Base-by-base conservation (phyloP, 2,888 invertebrate genomes). In the Hydroisotoma schaefferi region DNA sequence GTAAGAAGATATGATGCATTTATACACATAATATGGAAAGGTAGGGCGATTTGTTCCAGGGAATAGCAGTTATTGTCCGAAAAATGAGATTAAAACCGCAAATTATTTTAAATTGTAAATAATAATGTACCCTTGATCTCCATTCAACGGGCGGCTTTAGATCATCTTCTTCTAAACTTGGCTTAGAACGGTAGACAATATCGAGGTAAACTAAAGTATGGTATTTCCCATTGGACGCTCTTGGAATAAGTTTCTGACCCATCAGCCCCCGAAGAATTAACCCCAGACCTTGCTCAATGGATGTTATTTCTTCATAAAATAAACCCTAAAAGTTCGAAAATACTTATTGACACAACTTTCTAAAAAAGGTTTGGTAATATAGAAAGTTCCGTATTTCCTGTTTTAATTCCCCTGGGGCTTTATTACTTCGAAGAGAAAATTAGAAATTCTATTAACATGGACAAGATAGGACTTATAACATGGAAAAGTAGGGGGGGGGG, bases 191-290 rank as follows among this genome's bases (percentile, higher is more conserved):
- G 20, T 25, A 12, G 20, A 56, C 18, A 12, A 70, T 65, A 38
- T 70, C 70, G 10, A 70, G 22, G 55, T 67, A 67, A 40, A 68
- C 59, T 1, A 70, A 20, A 0, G 68, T 70, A 40, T 70, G 70
- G 23, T 49, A 64, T 28, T 59, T 53, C 4, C 61, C 67, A 29
- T 57, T 62, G 4, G 58, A 6, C 20, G 67, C 65, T 23, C 61
- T 25, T 37, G 65, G 64, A 47, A 70, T 56, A 26, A 61, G 40
- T 40, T 64, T 65, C 54, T 70, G 70, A 8, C 67, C 68, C 12
- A 59, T 55, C 22, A 70, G 37, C 2, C 64, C 70, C 44, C 68
- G 47, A 18, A 70, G 59, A 8, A 68, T 40, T 20, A 70, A 33
- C 2, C 61, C 67, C 15, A 70, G 43, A 2, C 61, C 70, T 29